A percentile compares a stretch with the other conserved stretches of the same genome.
phyloP scores from a whole-genome alignment of 2,888 invertebrate species.

The Tiliacea citrago region DNA sequence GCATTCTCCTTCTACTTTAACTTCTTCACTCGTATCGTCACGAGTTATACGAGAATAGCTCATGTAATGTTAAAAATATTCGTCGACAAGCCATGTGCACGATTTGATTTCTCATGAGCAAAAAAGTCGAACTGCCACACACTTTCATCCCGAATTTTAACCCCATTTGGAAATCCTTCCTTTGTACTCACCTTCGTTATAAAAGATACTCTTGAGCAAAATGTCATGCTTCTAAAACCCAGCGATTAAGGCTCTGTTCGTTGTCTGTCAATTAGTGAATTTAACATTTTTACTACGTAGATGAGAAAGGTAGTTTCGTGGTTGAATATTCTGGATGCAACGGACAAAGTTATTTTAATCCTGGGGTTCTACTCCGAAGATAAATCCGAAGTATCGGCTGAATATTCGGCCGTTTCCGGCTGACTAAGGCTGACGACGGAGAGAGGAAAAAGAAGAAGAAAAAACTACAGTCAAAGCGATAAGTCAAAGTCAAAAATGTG shows the following conservation, averaged over 20 bases:
- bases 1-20: background rate
- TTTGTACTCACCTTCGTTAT: background rate
- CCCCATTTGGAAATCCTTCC: background rate
- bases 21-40: background rate
- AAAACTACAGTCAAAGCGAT: too few relatives aligned
- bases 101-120: background rate
- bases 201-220: background rate
- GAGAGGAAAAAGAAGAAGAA: too few relatives aligned
- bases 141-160: too few relatives aligned
- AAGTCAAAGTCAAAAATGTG: too few relatives aligned
- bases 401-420: too few relatives aligned
- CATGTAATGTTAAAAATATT: background rate
- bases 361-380: too few relatives aligned
- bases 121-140: background rate
- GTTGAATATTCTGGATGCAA: background rate
- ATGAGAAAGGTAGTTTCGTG: background rate
- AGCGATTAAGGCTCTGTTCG: background rate
- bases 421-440: too few relatives aligned
- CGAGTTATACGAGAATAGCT: constrained; percentile 1
- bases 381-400: too few relatives aligned
- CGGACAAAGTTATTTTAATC: background rate
- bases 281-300: background rate
- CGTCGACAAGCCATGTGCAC: background rate
- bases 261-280: background rate
- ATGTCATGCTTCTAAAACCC: background rate